A percentile compares a stretch with the other conserved stretches of the same genome.
Evolutionary conservation across 2,888 invertebrate species (phyloP).

Genomic region (Phyto melanocephala): DNA sequence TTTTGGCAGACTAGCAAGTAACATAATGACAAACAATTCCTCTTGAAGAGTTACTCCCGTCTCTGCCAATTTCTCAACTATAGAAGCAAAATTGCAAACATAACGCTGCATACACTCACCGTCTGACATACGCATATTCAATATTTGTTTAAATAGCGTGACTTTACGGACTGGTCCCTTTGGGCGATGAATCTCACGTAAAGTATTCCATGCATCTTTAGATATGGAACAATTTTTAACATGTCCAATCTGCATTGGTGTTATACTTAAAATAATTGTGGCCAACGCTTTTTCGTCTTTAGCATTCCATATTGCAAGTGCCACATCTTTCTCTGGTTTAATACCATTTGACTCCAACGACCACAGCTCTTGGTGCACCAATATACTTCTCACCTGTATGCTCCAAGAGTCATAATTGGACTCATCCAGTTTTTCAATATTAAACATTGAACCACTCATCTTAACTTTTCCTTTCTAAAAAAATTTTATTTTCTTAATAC

Average conservation of each 20-base stretch:
- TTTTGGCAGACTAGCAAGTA: neutral
- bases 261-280: slow-evolving; percentile 56
- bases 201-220: neutral
- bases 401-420: no score
- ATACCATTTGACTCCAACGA: neutral
- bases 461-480: neutral
- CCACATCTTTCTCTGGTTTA: neutral
- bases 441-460: neutral
- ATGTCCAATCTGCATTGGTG: slow-evolving; percentile 55
- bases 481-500: no score
- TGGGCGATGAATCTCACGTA: neutral
- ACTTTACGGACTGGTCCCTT: neutral
- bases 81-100: slow-evolving; percentile 11
- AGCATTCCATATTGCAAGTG: slow-evolving; percentile 3
- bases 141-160: slow-evolving; percentile 6
- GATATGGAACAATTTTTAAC: slow-evolving; percentile 44
- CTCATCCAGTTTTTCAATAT: slow-evolving; percentile 10
- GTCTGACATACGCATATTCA: slow-evolving; percentile 29
- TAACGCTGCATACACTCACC: slow-evolving; percentile 32
- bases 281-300: slow-evolving; percentile 61
- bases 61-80: slow-evolving; percentile 19
- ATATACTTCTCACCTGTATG: no score
- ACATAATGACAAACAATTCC: slow-evolving; percentile 20
- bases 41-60: neutral
- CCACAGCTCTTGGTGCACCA: neutral